Evolutionary conservation across 2,888 invertebrate species (phyloP), one percentile per base, ranked within the genome.

Genomic region (Nipponacmea schrenckii): DNA sequence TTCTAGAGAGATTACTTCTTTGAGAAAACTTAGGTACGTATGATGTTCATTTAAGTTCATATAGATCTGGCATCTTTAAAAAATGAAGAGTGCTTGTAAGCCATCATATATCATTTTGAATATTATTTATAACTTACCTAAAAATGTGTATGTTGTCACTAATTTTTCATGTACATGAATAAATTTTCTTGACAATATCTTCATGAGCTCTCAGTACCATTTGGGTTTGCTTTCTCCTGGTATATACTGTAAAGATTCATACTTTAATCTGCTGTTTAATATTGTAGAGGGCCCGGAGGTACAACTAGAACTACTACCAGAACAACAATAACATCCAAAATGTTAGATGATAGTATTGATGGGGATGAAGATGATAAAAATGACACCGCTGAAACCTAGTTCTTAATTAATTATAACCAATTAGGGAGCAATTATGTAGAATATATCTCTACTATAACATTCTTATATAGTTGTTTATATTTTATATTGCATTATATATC

Each of bases 11-110:
- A 81, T 84, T 64, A 76, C 81, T 50, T 79, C 78, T 48, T 77
- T 84, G 31, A 83, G 82, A 62, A 85, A 84, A 77, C 83, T 83
- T 79, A 83, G 85, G 85, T 85, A 70, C 68, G 74, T 63, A 26
- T 26, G 2, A 39, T 31, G 12, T 17, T 68, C 15, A 44, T n/a
- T 17, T 24, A 31, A 45, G n/a, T 26, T 20, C 48, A n/a, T n/a
- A n/a, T n/a, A n/a, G n/a, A n/a, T n/a, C n/a, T n/a, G n/a, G n/a
- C n/a, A n/a, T n/a, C n/a, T 31, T 31, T 5, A 31, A 31, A 31
- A 31, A 2, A 31, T 31, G 31, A 31, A 31, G 31, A 31, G 31
- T 31, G 31, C 31, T 31, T n/a, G 3, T 31, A 31, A 31, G 31
- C n/a, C n/a, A n/a, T 31, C 31, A 31, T 31, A 31, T 3, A 31